Evolutionary conservation across 2,797 vertebrate species (phyloP).

Genomic region (Tenualosa ilisha): DNA sequence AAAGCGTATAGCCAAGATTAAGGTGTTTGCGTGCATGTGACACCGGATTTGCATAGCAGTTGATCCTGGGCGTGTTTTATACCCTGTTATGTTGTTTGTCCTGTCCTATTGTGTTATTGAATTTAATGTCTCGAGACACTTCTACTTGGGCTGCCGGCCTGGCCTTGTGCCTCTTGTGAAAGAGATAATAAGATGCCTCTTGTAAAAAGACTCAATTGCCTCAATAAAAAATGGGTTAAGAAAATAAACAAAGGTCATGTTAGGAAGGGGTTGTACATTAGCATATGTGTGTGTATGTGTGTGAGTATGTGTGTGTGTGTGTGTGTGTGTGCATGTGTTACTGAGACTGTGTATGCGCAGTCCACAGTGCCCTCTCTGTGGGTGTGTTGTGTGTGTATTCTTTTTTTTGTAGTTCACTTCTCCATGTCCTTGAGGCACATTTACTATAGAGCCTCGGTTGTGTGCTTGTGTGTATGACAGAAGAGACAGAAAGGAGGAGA

Average conservation of each 20-base stretch:
- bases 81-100: background rate
- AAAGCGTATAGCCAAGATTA: background rate
- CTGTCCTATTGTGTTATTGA: background rate
- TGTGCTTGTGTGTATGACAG: background rate
- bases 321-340: background rate
- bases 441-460: background rate
- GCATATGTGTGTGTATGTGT: background rate
- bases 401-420: background rate
- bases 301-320: background rate
- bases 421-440: too few relatives aligned
- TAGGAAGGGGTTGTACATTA: background rate
- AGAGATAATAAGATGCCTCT: background rate
- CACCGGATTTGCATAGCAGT: background rate
- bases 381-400: background rate
- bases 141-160: background rate
- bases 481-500: too few relatives aligned
- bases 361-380: background rate
- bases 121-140: background rate
- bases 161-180: background rate
- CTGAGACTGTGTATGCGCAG: background rate
- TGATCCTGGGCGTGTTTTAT: background rate
- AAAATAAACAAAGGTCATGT: background rate
- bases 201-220: slow-evolving; percentile 1
- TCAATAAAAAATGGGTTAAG: slow-evolving; percentile 2
- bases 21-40: background rate